phyloP scores from a whole-genome alignment of 2,797 vertebrate genomes.

The Melanotaenia boesemani region DNA sequence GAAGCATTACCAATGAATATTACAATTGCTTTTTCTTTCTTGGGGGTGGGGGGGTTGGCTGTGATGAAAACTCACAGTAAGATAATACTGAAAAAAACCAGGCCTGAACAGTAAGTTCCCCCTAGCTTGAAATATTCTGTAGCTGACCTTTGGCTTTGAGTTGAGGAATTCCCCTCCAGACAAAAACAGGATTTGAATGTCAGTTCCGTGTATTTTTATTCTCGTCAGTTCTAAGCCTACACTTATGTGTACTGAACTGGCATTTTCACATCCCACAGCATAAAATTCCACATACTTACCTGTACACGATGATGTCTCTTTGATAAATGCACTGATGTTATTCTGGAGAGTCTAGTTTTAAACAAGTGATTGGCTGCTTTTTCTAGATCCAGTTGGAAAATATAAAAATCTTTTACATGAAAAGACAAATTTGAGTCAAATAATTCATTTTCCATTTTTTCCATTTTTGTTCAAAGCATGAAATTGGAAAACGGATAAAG shows the following conservation, averaged over 20 bases:
- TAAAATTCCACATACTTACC: neutral
- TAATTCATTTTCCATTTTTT: no score
- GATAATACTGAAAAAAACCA: neutral
- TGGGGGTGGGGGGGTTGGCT: no score
- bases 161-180: neutral
- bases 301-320: neutral
- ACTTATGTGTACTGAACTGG: neutral
- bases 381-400: no score
- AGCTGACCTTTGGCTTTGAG: slow-evolving; percentile 1
- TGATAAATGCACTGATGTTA: no score
- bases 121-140: neutral
- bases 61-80: no score
- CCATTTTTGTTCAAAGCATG: no score
- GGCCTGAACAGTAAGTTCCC: neutral
- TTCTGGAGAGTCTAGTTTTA: no score
- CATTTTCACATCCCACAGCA: neutral
- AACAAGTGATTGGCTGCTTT: no score
- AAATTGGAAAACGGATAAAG: no score
- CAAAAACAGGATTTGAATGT: neutral
- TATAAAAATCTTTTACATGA: no score
- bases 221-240: neutral
- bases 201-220: neutral
- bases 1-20: slow-evolving; percentile 1
- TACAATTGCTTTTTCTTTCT: neutral
- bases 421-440: no score